These are phyloP conservation scores for Pycnomerus fuliginosus DNA, from an alignment of 2,888 invertebrate species.

Conservation along the genomic window DNA sequence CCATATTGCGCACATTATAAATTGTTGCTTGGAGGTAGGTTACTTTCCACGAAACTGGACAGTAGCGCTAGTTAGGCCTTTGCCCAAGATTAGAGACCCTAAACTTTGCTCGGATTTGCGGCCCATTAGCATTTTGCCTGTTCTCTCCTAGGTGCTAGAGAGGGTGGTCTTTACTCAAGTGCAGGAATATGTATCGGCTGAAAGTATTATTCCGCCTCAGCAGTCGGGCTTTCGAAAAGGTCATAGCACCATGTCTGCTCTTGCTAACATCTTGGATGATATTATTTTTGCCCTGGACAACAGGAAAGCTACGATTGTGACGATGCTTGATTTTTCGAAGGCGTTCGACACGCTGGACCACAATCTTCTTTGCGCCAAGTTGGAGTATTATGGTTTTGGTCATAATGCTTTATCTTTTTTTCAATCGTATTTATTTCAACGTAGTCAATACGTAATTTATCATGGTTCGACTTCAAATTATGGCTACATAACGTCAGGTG, in stretches of 20 bases:
- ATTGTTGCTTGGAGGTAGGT: too few species aligned
- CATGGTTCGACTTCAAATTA: background rate
- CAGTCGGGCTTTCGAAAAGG: conserved; percentile 16
- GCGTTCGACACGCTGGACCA: conserved; percentile 17
- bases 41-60: background rate
- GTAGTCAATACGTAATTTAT: conserved; percentile 5
- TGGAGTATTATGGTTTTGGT: conserved; percentile 10
- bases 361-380: conserved; percentile 7
- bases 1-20: background rate
- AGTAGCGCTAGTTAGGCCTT: background rate
- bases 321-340: conserved; percentile 12
- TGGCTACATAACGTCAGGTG: background rate
- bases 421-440: conserved; percentile 2
- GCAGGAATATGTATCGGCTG: background rate
- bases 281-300: conserved; percentile 4
- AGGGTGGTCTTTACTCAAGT: conserved; percentile 9
- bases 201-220: background rate
- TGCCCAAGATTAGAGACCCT: background rate
- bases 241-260: too few species aligned
- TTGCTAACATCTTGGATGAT: conserved; percentile 7
- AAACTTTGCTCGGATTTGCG: background rate
- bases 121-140: background rate
- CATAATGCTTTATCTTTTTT: conserved; percentile 2
- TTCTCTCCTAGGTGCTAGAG: conserved; percentile 9
- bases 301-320: conserved; percentile 3